Conservation (phyloP, 1,140 invertebrate species). For the Vanessa atalanta region DNA sequence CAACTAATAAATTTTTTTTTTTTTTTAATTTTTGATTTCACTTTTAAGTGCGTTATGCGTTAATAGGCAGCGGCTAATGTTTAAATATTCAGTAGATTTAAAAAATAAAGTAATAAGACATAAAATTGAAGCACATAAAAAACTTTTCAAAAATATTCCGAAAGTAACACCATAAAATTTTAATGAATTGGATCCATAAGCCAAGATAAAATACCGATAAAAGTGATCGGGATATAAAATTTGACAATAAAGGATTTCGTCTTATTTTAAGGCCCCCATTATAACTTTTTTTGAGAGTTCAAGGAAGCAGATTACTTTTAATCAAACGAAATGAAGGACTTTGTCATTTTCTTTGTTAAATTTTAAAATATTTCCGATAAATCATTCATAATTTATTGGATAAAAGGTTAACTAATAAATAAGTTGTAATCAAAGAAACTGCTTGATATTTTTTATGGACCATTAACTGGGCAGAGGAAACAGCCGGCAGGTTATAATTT, state of each 20-base stretch:
- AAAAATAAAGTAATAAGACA: not conserved
- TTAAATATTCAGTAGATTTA: too few species aligned
- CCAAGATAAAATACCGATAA: conserved; percentile 27
- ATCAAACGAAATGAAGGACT: not conserved
- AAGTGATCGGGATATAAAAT: conserved; percentile 37
- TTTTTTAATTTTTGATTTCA: too few species aligned
- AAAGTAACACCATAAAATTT: conserved; percentile 31
- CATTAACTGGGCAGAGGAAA: too few species aligned
- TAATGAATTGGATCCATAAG: conserved; percentile 38
- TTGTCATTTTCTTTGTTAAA: conserved; percentile 2
- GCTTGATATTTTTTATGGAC: too few species aligned
- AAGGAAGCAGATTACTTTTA: conserved; percentile 24
- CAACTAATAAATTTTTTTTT: too few species aligned
- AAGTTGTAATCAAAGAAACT: too few species aligned
- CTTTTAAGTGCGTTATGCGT: too few species aligned
- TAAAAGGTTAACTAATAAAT: too few species aligned
- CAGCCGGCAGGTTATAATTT: too few species aligned
- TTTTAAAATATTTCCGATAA: not conserved
- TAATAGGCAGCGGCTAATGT: too few species aligned
- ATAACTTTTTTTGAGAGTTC: conserved; percentile 25
- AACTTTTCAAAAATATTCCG: conserved; percentile 12
- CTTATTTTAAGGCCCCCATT: conserved; percentile 29
- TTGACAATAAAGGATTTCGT: conserved; percentile 35
- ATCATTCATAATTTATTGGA: not conserved
- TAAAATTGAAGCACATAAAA: not conserved